Evolutionary conservation across 2,888 invertebrate genomes (phyloP), one percentile per base, ranked within the genome.

Genomic region (Cistogaster globosa): DNA sequence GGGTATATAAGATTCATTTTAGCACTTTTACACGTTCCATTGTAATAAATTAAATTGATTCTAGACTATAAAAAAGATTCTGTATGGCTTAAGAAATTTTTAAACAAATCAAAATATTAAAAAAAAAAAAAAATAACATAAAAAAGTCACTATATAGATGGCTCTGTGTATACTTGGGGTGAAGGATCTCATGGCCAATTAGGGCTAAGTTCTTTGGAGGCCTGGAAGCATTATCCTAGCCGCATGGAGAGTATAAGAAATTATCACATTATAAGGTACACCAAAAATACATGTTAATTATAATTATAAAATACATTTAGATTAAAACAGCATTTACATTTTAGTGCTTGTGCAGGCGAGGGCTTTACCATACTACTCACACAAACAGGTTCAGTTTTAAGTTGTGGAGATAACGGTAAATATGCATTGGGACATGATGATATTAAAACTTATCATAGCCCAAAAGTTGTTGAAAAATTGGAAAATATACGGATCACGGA

Each of bases 131-230:
- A 2, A 26, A 2, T 26, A 11, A 18, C 36, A 45, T 45, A 18
- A 32, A 8, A 32, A 32, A 32, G 6, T 32, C 32, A 32, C 8
- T 32, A 32, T 7, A 32, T 72, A 92, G 95, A 96, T 89, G 93
- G 94, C 26, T 92, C 94, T 51, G 95, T 95, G 2, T 96, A 94
- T 89, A 94, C 94, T 0, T 96, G 96, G 96, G 96, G 96, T 20
- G 94, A 94, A 88, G 95, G 95, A 22, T 91, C 92, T 9, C 93
- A 93, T 88, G 96, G 96, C 0, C 95, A 96, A 90, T 92, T 96
- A 63, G 96, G 95, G 0, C 92, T 94, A 55, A 94, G 93, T 32
- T 91, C 92, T 8, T 88, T 93, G 11, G 93, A 93, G 86, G 90
- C 92, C 3, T 94, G 94, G 92, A 92, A 93, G 80, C 93, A 93